Evolutionary conservation across 2,888 invertebrate genomes (phyloP).

Genomic region (Quadroppia sp.): DNA sequence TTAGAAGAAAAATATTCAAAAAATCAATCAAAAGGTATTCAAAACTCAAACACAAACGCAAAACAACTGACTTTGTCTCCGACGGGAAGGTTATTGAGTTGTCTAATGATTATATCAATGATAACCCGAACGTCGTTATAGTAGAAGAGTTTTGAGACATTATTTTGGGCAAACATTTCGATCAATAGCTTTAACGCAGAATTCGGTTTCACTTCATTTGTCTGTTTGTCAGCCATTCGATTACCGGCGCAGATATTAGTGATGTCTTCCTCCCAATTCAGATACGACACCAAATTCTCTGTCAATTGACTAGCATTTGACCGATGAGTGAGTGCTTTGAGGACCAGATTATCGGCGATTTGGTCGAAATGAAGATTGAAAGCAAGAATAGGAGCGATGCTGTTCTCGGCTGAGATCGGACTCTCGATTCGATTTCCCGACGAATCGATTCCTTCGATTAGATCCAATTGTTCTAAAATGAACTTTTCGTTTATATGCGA

Average conservation of each 20-base stretch:
- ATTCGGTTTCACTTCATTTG: conserved; percentile 61
- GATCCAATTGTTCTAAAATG: conserved; percentile 70
- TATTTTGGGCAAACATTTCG: conserved; percentile 73
- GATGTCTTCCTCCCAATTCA: conserved; percentile 73
- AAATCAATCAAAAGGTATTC: too few species aligned
- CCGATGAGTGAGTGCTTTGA: conserved; percentile 51
- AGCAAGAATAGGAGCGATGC: conserved; percentile 75
- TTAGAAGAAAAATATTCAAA: conserved; percentile 47
- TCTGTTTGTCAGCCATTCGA: neutral
- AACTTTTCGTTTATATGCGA: conserved; percentile 80
- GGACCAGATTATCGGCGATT: conserved; percentile 52
- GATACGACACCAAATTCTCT: conserved; percentile 76
- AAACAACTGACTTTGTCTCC: conserved; percentile 61
- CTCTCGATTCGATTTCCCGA: conserved; percentile 72
- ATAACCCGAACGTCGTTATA: conserved; percentile 91
- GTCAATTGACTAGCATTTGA: conserved; percentile 78
- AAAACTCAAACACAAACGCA: conserved; percentile 30
- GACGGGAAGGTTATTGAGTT: conserved; percentile 80
- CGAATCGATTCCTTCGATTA: conserved; percentile 73
- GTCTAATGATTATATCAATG: conserved; percentile 85
- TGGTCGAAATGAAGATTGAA: conserved; percentile 78
- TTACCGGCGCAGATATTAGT: conserved; percentile 29
- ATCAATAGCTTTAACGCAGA: conserved; percentile 81
- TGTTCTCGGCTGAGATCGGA: conserved; percentile 61
- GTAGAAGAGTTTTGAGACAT: conserved; percentile 82